A percentile compares a stretch with the other conserved stretches of the same genome.
phyloP scores from a whole-genome alignment of 2,888 invertebrate genomes.

The Mythimna loreyi region DNA sequence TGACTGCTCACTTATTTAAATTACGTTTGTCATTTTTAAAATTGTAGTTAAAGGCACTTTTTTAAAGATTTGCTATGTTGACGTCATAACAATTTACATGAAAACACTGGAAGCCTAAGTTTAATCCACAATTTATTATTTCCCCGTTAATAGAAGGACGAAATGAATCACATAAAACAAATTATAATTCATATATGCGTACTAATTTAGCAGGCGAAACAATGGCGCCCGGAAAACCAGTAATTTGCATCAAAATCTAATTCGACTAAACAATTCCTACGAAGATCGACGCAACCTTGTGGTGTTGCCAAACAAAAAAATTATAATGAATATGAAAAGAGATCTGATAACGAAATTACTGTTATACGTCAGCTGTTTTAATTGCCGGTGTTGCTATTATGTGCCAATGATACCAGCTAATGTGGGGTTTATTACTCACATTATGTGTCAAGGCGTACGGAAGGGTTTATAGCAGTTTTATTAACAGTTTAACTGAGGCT shows the following conservation, averaged over 20 bases:
- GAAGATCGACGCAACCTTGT: conserved; percentile 61
- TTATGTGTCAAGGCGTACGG: conserved; percentile 56
- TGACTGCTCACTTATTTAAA: not conserved
- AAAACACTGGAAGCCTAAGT: not conserved
- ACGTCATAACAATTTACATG: not conserved
- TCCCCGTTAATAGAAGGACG: conserved; percentile 26
- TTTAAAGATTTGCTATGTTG: not conserved
- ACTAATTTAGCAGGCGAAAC: conserved; percentile 46
- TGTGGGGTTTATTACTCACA: conserved; percentile 46
- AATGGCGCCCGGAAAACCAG: conserved; percentile 58
- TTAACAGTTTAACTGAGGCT: conserved; percentile 23
- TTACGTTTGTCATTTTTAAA: not conserved
- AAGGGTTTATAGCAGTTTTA: conserved; percentile 50
- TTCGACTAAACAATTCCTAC: conserved; percentile 55
- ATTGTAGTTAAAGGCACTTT: too few species aligned
- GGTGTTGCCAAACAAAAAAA: conserved; percentile 61
- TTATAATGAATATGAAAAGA: conserved; percentile 60
- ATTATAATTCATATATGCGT: conserved; percentile 52
- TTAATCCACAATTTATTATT: conserved; percentile 11
- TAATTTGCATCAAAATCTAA: conserved; percentile 61
- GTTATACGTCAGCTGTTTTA: conserved; percentile 62
- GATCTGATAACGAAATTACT: conserved; percentile 67
- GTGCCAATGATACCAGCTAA: conserved; percentile 61
- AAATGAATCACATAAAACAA: conserved; percentile 32
- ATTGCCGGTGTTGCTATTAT: conserved; percentile 61